Base-by-base conservation (phyloP, 1,140 invertebrate species). In the Chelonus insularis region DNA sequence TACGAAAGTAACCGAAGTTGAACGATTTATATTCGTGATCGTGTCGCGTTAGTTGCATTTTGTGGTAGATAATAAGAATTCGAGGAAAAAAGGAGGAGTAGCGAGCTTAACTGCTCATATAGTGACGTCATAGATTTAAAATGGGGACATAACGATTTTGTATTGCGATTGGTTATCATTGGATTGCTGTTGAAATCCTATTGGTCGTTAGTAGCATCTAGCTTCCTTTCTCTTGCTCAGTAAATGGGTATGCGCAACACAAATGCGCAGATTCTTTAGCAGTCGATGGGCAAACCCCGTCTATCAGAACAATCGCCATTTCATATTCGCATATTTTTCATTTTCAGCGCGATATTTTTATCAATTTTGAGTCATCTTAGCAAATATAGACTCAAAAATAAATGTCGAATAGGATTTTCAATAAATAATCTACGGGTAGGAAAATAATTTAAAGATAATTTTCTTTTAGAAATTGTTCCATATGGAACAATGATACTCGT, bases 281-380 rank as follows among this genome's bases (percentile, higher is more conserved):
- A 55, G 52, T 55, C 18, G 16, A 37, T 18, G 52, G 29, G 34
- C 52, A 16, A 39, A 34, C 34, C 16, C 52, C 34, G 52, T 55
- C 29, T 55, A 14, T 29, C 34, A 52, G 29, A 25, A 37, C 14
- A 39, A 16, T 25, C 52, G 34, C 52, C 52, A 55, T 55, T 55
- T 55, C 34, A 55, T 16, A 55, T 37, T 37, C 52, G 52, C 52
- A 55, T 55, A 55, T 55, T 55, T 55, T 55, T 29, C 52, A 37
- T 37, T 55, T 55, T 6, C 52, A 55, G 52, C 52, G 52, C 52
- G 52, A 39, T 39, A 55, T 21, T 55, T 55, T 39, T 39, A 55
- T 29, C 8, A 55, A 21, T 36, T 21, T 21, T n/a, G 52, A 55
- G 52, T 55, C 18, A 55, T 55, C 21, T 39, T 39, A 11, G 18